Base-by-base conservation (phyloP, 1,140 invertebrate species). In the Riptortus pedestris region DNA sequence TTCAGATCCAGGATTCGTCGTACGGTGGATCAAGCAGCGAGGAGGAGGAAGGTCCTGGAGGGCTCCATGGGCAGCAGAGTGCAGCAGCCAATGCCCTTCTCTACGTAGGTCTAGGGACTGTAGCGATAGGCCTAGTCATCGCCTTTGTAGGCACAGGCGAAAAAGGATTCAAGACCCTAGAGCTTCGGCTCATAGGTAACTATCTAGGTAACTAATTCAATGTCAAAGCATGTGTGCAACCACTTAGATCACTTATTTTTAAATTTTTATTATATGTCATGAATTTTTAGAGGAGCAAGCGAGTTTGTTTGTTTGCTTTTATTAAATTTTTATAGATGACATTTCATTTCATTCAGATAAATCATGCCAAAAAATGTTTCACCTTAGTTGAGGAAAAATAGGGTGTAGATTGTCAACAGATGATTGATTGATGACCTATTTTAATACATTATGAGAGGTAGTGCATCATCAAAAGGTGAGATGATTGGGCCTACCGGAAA, bases 91-190 rank as follows among this genome's bases (percentile, higher is more conserved):
- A 87, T 71, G 84, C 84, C 26, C 81, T 91, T 58, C 80, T 92
- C 7, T 91, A 91, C 73, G 85, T 90, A 14, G 89, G 89, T n/a
- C 79, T 92, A 33, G 87, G 85, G 47, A 88, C 85, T 11, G 83
- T 88, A 27, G 86, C 88, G 4, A 79, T 91, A 48, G 90, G 89
- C 18, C 80, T 90, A 62, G 85, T 91, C 66, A 89, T 91, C 65
- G 89, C 88, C 67, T 91, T 91, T 76, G 88, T 92, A 26, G 90
- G 90, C 67, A 89, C 88, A 58, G 89, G 90, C 66, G 90, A 92
- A 74, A 90, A 90, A 76, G 88, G 88, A 69, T 92, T 92, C 79
- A 87, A 90, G 75, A 91, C 88, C 57, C 80, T 86, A 45, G 88
- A 91, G 73, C 76, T 92, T 55, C 81, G 86, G 62, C 80, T 91